Base-by-base conservation (phyloP, 2,888 invertebrate genomes). In the Leptinotarsa juncta region DNA sequence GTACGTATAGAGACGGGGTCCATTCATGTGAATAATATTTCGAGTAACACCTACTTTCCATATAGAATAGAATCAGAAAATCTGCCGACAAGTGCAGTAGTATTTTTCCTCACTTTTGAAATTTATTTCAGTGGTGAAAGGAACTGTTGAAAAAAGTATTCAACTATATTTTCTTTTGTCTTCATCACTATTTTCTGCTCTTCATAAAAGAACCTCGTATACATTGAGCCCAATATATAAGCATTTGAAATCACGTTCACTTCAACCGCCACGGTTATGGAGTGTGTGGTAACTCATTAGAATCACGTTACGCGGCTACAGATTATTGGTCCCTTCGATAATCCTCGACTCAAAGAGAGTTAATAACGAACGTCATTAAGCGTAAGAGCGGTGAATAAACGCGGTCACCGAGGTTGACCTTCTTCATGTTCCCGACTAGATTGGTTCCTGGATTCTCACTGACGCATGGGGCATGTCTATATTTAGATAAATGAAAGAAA, bases 331-430 rank as follows among this genome's bases (percentile, higher is more conserved):
- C 77, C 71, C 77, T 78, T 76, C 77, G 79, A 77, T 77, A 74
- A 77, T 77, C 79, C 53, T 68, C 48, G 79, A 78, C 80, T 80
- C 82, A 82, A 81, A 82, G 80, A 77, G 81, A 81, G 79, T 81
- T 80, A 81, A 82, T 82, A 81, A 82, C 78, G 80, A 20, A 79
- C 79, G 76, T 72, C 80, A 79, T 81, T 81, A 81, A 73, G 74
- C 65, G 69, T 72, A 60, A 48, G 42, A 55, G 53, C 67, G 75
- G 78, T 75, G 80, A 77, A 73, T 78, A 77, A 80, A 76, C 77
- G 77, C 80, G 79, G 81, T 80, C 76, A 77, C 50, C 72, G 78
- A 70, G 81, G 80, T 77, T 75, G 73, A 72, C 73, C 75, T 71
- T 73, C 72, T 72, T 75, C 75, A 48, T 69, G 72, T 71, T 65